These are phyloP conservation scores for Sarcophaga rosellei DNA, from an alignment of 2,888 invertebrate genomes.

Conservation along the genomic window DNA sequence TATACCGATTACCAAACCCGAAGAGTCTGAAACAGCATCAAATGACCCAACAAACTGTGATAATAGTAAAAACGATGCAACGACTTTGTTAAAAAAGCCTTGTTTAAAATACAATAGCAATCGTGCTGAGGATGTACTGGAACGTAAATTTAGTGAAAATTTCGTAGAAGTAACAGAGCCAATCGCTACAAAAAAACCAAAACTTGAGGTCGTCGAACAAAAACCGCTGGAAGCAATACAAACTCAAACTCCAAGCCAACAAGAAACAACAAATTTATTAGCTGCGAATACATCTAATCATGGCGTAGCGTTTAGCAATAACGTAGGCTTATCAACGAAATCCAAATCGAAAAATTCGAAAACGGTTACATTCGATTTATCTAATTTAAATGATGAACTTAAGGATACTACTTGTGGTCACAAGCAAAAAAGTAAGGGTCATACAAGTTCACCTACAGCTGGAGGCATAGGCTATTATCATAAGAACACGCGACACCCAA, in stretches of 20 bases:
- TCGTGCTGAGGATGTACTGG: not conserved
- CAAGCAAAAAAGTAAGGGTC: not conserved
- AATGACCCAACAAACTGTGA: conserved; percentile 47
- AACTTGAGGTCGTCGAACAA: not conserved
- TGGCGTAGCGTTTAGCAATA: not conserved
- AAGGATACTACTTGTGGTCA: conserved; percentile 6
- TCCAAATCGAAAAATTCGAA: conserved; percentile 35
- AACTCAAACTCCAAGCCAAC: not conserved
- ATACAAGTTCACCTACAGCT: conserved; percentile 2
- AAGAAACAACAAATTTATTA: not conserved
- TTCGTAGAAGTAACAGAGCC: not conserved
- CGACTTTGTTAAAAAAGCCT: conserved; percentile 29
- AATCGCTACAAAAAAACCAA: not conserved
- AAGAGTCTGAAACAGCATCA: conserved; percentile 8
- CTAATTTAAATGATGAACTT: conserved; percentile 40
- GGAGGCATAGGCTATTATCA: conserved; percentile 18
- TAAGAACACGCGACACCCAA: conserved; percentile 11
- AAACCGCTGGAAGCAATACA: not conserved
- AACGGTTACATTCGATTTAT: conserved; percentile 58
- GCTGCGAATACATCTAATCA: not conserved
- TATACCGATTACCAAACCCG: conserved; percentile 20
- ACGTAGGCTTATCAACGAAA: not conserved
- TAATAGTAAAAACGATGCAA: conserved; percentile 10
- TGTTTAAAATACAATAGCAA: conserved; percentile 43
- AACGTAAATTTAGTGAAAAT: not conserved